phyloP scores from a whole-genome alignment of 2,113 vertebrate genomes.

The Peromyscus polionotus region DNA sequence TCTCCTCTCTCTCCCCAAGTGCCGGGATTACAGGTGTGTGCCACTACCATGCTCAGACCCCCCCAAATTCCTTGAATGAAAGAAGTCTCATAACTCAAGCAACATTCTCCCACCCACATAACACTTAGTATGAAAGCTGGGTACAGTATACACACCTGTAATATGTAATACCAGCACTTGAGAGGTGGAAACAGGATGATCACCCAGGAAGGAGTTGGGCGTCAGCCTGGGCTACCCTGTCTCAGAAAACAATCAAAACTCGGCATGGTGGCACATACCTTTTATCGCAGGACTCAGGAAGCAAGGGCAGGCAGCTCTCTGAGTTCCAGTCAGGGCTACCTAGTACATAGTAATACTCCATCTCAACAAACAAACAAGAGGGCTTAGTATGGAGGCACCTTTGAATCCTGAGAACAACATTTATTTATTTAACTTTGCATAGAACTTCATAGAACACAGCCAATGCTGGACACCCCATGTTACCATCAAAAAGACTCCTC shows the following conservation, averaged over 20 bases:
- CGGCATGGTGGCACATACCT: not conserved
- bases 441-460: slow-evolving; percentile 21
- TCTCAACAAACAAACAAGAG: not conserved
- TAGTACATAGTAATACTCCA: not conserved
- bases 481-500: not conserved
- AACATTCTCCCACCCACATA: slow-evolving; percentile 46
- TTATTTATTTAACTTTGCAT: slow-evolving; percentile 68
- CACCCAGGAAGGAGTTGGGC: not conserved
- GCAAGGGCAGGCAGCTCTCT: not conserved
- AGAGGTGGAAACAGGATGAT: not conserved
- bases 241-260: not conserved
- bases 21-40: not conserved
- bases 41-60: not conserved
- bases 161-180: not conserved
- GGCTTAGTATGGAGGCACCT: not conserved
- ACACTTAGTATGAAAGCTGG: slow-evolving; percentile 5
- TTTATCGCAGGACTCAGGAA: not conserved
- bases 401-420: slow-evolving; percentile 66
- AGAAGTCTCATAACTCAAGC: not conserved
- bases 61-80: slow-evolving; percentile 35
- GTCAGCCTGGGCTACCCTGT: not conserved
- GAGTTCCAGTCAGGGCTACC: not conserved
- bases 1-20: not conserved
- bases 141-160: too few species aligned
- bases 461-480: not conserved